phyloP scores from a whole-genome alignment of 2,888 invertebrate genomes.

The Cryptocephalus moraei region DNA sequence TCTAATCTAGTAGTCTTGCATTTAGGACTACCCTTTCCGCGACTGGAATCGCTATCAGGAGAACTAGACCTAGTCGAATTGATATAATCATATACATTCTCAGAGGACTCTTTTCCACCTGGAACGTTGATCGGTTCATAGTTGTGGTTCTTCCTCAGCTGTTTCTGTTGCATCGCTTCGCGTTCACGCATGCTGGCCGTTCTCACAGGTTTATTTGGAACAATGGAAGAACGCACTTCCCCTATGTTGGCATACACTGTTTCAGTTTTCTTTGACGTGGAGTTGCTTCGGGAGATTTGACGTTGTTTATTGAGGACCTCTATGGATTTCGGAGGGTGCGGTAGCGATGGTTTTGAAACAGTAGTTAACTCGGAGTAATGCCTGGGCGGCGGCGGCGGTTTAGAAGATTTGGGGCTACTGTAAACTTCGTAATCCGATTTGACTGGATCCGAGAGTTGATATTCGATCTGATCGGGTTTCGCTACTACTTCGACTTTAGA shows the following conservation, averaged over 20 bases:
- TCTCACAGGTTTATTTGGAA: slow-evolving; percentile 69
- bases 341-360: slow-evolving; percentile 55
- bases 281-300: slow-evolving; percentile 31
- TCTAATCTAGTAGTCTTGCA: slow-evolving; percentile 31
- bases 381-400: slow-evolving; percentile 68
- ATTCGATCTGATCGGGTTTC: slow-evolving; percentile 17
- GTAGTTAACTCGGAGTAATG: slow-evolving; percentile 43
- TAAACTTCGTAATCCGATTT: slow-evolving; percentile 16
- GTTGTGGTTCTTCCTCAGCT: slow-evolving; percentile 23
- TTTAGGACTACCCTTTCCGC: slow-evolving; percentile 38
- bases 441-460: slow-evolving; percentile 10
- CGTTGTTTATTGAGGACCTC: slow-evolving; percentile 38
- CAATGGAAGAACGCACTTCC: slow-evolving; percentile 71
- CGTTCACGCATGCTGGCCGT: slow-evolving; percentile 79
- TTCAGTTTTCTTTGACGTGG: slow-evolving; percentile 30
- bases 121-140: slow-evolving; percentile 30
- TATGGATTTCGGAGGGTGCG: slow-evolving; percentile 59
- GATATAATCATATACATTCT: slow-evolving; percentile 56
- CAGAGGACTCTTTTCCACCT: slow-evolving; percentile 28
- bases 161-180: slow-evolving; percentile 52
- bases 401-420: slow-evolving; percentile 15
- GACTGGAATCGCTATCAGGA: slow-evolving; percentile 54
- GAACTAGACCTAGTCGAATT: slow-evolving; percentile 56
- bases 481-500: slow-evolving; percentile 66
- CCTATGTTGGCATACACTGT: slow-evolving; percentile 77